Base-by-base conservation (phyloP, 1,140 invertebrate species). In the Drosophila ambigua region DNA sequence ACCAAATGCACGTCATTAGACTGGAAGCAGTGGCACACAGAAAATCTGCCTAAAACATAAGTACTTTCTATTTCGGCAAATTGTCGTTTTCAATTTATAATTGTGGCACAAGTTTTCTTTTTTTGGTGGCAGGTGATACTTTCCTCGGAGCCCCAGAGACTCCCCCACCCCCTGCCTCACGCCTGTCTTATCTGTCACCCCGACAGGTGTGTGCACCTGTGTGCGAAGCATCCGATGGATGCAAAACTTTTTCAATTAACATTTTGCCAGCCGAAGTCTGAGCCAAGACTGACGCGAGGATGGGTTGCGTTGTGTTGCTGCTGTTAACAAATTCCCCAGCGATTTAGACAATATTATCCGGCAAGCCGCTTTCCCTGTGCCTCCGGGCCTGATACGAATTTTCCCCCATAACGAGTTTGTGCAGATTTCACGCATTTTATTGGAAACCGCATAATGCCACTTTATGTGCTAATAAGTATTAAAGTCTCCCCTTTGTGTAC, bases 181-280 rank as follows among this genome's bases (percentile, higher is more conserved):
- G 26, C 44, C n/a, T 72, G 76, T 66, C 66, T 64, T 72, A 69
- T 53, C 60, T 68, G 55, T 83, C 80, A 79, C 39, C 50, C 69
- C 62, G 50, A 65, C 35, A 51, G 51, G 13, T 16, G 13, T 13
- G 79, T 61, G 66, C 72, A 83, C 75, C 72, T 76, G 71, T 79
- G 75, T 28, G 41, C 41, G 50, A 48, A 46, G 59, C 35, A 39
- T 13, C 35, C 35, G 35, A 39, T 67, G 61, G 76, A 83, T 77
- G 72, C 55, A 67, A 88, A 88, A 88, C 76, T 88, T 88, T 88
- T 88, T 88, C 83, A 88, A 88, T 88, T 88, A 88, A 88, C 83
- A 88, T 79, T 39, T 83, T 88, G 72, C 83, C 78, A 78, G 66
- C 50, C 43, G 44, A 51, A 51, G 71, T 72, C 68, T 72, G 68